Evolutionary conservation across 2,113 vertebrate genomes (phyloP).

Genomic region (Gambusia affinis): DNA sequence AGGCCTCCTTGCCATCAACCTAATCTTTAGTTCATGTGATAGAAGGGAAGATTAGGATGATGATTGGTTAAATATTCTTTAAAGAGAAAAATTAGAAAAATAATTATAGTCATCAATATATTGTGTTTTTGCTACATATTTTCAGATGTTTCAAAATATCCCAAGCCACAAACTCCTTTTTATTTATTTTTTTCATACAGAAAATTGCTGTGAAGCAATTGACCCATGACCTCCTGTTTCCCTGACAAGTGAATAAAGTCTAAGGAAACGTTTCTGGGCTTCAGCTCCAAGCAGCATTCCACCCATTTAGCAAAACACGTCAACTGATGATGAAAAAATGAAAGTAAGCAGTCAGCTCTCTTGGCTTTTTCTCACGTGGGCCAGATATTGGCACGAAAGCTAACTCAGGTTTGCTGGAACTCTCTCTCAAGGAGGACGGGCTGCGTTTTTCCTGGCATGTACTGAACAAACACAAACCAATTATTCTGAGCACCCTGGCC

Average conservation of each 20-base stretch:
- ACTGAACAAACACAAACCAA: constrained; percentile 71
- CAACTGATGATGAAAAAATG: constrained; percentile 60
- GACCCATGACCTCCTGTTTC: constrained; percentile 70
- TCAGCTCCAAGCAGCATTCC: constrained; percentile 65
- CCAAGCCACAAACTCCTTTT: constrained; percentile 32
- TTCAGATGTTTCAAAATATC: constrained; percentile 43
- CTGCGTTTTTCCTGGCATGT: constrained; percentile 72
- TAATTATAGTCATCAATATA: not conserved
- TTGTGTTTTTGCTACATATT: not conserved
- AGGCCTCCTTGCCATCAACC: too few relatives aligned
- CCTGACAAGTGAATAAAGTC: constrained; percentile 62
- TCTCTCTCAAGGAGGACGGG: constrained; percentile 60
- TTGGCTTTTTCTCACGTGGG: constrained; percentile 55
- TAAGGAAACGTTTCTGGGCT: constrained; percentile 60
- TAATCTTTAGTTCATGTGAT: not conserved
- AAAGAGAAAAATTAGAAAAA: not conserved
- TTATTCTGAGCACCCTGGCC: constrained; percentile 55
- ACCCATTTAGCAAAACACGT: constrained; percentile 75
- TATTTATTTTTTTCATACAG: constrained; percentile 16
- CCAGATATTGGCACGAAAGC: constrained; percentile 73
- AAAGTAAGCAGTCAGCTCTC: constrained; percentile 69
- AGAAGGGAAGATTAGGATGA: not conserved
- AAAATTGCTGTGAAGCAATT: constrained; percentile 64
- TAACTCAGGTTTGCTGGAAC: constrained; percentile 70
- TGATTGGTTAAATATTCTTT: not conserved